Conservation (phyloP, 2,797 vertebrate species). For the Moxostoma hubbsi region DNA sequence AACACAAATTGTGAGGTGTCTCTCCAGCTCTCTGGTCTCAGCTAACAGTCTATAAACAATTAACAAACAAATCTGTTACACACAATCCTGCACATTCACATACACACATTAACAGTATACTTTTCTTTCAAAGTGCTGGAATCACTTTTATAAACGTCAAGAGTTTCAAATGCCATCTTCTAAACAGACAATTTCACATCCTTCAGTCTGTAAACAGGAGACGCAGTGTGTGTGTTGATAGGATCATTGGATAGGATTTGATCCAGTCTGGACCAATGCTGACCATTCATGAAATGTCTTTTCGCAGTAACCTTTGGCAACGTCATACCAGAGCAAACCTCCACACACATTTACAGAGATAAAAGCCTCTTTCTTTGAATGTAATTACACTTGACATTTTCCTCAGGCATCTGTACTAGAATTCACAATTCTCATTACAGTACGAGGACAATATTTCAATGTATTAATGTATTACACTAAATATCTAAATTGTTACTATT, state of each 20-base stretch:
- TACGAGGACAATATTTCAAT: background rate
- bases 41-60: conserved; percentile 22
- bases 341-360: background rate
- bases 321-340: background rate
- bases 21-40: background rate
- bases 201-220: background rate
- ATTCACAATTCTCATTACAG: background rate
- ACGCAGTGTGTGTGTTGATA: background rate
- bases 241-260: background rate
- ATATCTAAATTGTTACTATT: background rate
- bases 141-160: background rate
- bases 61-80: conserved; percentile 23
- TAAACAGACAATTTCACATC: conserved; percentile 19
- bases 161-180: conserved; percentile 13
- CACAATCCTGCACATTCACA: background rate
- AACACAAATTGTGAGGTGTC: too few relatives aligned
- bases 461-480: background rate
- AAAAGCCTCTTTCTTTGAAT: conserved; percentile 26
- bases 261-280: conserved; percentile 5
- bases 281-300: background rate
- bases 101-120: background rate
- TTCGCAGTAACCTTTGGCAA: conserved; percentile 17
- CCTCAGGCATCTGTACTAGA: background rate
- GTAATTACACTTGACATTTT: background rate
- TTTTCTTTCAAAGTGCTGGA: background rate